Percentiles rank a stretch among this genome's conserved stretches.
These are phyloP conservation scores for Heliconius hermathena DNA, from an alignment of 1,140 invertebrate genomes.

Conservation along the genomic window DNA sequence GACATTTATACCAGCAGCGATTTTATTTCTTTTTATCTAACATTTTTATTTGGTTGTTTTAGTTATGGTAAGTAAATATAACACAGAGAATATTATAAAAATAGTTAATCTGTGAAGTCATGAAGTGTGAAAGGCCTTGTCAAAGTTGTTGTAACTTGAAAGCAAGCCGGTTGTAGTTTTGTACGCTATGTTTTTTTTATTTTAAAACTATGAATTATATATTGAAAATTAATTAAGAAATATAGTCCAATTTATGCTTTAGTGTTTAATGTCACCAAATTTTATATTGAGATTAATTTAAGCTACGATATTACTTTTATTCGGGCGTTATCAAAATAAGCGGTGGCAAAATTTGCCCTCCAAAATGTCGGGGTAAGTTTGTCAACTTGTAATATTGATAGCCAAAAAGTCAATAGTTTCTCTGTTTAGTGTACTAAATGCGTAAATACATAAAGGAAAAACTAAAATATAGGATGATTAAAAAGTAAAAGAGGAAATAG, in stretches of 20 bases:
- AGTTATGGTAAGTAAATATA: background rate
- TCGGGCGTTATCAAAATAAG: background rate
- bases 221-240: background rate
- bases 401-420: background rate
- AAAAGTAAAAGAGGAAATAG: background rate
- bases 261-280: background rate
- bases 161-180: conserved; percentile 20
- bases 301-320: background rate
- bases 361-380: conserved; percentile 71
- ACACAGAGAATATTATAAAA: background rate
- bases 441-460: background rate
- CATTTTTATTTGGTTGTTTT: background rate
- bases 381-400: conserved; percentile 6
- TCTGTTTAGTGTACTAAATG: background rate
- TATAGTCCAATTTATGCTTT: background rate
- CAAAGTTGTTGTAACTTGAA: conserved; percentile 3
- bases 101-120: background rate
- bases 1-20: no score
- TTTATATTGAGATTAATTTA: background rate
- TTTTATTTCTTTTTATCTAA: no score
- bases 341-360: conserved; percentile 40
- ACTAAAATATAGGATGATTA: background rate
- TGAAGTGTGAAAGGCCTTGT: background rate
- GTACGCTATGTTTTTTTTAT: conserved; percentile 10
- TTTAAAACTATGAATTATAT: conserved; percentile 1